These are phyloP conservation scores for Artemia sinica DNA, from an alignment of 2,888 invertebrate genomes.

Conservation along the genomic window DNA sequence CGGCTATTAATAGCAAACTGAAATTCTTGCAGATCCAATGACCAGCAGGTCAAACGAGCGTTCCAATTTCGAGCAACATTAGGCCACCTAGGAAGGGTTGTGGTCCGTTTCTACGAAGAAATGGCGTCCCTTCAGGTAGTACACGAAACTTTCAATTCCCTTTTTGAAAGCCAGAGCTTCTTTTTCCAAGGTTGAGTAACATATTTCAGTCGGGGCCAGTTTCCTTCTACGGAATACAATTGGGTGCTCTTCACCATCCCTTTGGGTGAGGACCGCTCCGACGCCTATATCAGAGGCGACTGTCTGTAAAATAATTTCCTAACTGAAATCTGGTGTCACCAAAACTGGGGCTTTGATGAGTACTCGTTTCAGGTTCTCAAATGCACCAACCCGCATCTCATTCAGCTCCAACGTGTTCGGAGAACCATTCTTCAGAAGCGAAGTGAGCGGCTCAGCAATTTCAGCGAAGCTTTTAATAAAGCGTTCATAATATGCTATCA, in stretches of 20 bases:
- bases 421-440: conserved; percentile 7
- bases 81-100: conserved; percentile 17
- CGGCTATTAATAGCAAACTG: no score
- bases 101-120: conserved; percentile 15
- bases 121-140: conserved; percentile 17
- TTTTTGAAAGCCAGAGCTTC: background rate
- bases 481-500: conserved; percentile 17
- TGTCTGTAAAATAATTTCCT: conserved; percentile 27
- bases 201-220: background rate
- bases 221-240: background rate
- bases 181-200: conserved; percentile 12
- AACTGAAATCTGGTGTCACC: conserved; percentile 26
- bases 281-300: conserved; percentile 27
- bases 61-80: conserved; percentile 19
- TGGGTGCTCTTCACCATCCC: background rate
- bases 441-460: conserved; percentile 17
- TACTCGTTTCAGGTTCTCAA: conserved; percentile 25
- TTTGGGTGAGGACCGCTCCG: conserved; percentile 26
- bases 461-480: conserved; percentile 14
- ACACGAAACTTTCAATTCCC: background rate
- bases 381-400: conserved; percentile 23
- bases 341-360: conserved; percentile 26
- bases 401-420: background rate
- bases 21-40: no score
- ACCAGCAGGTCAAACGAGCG: conserved; percentile 21